Percentiles rank a stretch among this genome's conserved stretches.
These are phyloP conservation scores for Crotalus helleri DNA, from an alignment of 2,113 vertebrate genomes.

Conservation along the genomic window DNA sequence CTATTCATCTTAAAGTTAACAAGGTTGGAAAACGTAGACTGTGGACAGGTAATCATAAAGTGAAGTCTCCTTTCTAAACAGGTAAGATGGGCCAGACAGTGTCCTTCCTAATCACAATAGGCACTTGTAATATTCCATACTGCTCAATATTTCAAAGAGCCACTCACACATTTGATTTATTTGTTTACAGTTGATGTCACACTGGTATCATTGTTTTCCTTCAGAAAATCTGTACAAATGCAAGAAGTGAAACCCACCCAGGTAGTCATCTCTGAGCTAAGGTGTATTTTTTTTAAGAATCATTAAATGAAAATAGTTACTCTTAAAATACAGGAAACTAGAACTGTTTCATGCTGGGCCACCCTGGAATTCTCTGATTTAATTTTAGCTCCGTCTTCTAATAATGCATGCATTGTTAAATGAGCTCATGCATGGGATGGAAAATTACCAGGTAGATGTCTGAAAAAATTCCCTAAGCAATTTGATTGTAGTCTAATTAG, in stretches of 20 bases:
- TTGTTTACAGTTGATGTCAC: not conserved
- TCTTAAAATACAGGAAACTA: not conserved
- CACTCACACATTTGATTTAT: not conserved
- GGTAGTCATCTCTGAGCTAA: too few species aligned
- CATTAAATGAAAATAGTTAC: not conserved
- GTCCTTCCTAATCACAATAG: not conserved
- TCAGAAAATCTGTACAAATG: not conserved
- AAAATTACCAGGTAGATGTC: conserved; percentile 69
- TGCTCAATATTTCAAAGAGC: not conserved
- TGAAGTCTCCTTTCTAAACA: not conserved
- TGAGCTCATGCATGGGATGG: conserved; percentile 48
- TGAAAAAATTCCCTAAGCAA: conserved; percentile 66
- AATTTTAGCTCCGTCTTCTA: conserved; percentile 35
- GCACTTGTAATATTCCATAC: not conserved
- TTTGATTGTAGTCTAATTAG: conserved; percentile 65
- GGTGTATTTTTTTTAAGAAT: not conserved
- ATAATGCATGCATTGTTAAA: conserved; percentile 44
- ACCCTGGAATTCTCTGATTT: not conserved
- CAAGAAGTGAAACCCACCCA: not conserved
- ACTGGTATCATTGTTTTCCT: not conserved
- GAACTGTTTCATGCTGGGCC: not conserved
- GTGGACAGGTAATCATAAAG: not conserved
- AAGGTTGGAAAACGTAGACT: too few species aligned
- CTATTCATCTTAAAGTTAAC: too few species aligned
- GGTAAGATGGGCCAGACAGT: not conserved